Evolutionary conservation across 1,140 invertebrate species (phyloP).

Genomic region (Hyles euphorbiae): DNA sequence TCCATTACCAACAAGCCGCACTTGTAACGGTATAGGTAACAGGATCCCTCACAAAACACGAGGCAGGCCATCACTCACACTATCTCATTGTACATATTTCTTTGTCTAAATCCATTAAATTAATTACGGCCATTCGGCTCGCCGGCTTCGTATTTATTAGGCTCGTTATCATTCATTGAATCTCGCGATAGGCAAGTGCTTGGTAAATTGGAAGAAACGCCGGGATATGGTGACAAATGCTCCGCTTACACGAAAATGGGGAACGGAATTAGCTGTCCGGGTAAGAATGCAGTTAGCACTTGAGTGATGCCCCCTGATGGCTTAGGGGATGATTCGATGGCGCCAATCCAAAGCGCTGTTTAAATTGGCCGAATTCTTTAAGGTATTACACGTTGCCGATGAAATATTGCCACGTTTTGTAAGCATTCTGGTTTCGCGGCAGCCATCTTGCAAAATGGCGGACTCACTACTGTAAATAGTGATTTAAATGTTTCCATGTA

Average conservation of each 20-base stretch:
- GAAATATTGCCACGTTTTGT: slow-evolving; percentile 23
- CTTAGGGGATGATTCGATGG: slow-evolving; percentile 30
- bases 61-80: slow-evolving; percentile 53
- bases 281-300: slow-evolving; percentile 56
- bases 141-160: slow-evolving; percentile 69
- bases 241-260: slow-evolving; percentile 60
- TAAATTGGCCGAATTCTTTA: slow-evolving; percentile 56
- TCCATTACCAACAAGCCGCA: too few species aligned
- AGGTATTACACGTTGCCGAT: slow-evolving; percentile 36
- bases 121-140: slow-evolving; percentile 65
- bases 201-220: slow-evolving; percentile 42
- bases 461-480: too few species aligned
- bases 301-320: slow-evolving; percentile 56
- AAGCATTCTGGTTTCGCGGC: slow-evolving; percentile 7
- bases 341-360: slow-evolving; percentile 38
- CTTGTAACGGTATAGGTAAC: neutral
- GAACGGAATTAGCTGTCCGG: slow-evolving; percentile 59
- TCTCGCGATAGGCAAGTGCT: slow-evolving; percentile 59
- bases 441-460: slow-evolving; percentile 1
- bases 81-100: slow-evolving; percentile 70
- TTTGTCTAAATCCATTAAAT: slow-evolving; percentile 73
- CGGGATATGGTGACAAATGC: slow-evolving; percentile 49
- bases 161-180: slow-evolving; percentile 72
- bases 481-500: too few species aligned
- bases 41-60: slow-evolving; percentile 29